These are phyloP conservation scores for Elephantulus edwardii DNA, from an alignment of 2,113 vertebrate genomes.

Conservation along the genomic window DNA sequence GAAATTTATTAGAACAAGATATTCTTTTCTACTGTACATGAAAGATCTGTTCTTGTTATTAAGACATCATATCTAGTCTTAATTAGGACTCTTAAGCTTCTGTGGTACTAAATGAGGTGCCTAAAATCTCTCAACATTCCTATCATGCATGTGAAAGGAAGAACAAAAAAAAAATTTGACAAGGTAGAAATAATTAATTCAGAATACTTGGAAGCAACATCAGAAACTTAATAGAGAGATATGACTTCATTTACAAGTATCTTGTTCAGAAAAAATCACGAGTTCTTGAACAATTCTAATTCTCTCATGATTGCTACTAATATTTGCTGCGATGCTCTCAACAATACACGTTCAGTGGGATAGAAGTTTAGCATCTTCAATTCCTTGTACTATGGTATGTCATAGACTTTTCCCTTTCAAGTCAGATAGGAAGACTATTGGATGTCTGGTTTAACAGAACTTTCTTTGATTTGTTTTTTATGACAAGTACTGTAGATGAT, in stretches of 20 bases:
- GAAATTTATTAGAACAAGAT: not conserved
- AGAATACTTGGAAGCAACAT: conserved; percentile 43
- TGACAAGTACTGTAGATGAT: not conserved
- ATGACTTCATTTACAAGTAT: conserved; percentile 14
- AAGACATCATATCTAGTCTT: conserved; percentile 61
- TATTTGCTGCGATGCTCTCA: conserved; percentile 3
- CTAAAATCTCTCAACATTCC: conserved; percentile 66
- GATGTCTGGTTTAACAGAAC: not conserved
- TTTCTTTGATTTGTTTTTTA: conserved; percentile 6
- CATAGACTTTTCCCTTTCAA: not conserved
- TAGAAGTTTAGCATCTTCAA: not conserved
- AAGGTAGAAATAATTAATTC: conserved; percentile 58
- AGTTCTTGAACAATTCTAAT: conserved; percentile 18
- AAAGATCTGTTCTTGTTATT: conserved; percentile 10
- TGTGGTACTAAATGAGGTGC: conserved; percentile 62
- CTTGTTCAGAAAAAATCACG: conserved; percentile 16
- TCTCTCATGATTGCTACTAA: conserved; percentile 4
- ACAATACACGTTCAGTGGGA: not conserved
- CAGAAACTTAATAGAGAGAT: conserved; percentile 40
- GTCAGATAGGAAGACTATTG: not conserved
- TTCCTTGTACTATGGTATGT: not conserved
- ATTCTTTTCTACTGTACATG: not conserved
- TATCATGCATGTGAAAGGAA: conserved; percentile 52
- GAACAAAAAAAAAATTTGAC: conserved; percentile 56
- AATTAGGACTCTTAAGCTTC: conserved; percentile 70